Evolutionary conservation across 2,797 vertebrate genomes (phyloP), one percentile per base, ranked within the genome.

Genomic region (Loriculus beryllinus): DNA sequence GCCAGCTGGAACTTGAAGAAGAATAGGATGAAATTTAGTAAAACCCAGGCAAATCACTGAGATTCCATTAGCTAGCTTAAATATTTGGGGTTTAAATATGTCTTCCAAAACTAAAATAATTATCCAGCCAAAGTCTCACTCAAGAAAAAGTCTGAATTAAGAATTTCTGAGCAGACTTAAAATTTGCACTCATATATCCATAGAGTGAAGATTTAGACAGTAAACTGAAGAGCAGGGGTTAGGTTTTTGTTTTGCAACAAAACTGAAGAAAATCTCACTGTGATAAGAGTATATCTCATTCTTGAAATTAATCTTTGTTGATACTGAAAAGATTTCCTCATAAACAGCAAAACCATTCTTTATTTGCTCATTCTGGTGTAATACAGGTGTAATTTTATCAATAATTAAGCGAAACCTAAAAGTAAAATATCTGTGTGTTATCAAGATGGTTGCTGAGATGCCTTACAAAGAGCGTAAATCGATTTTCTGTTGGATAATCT

Each of bases 121-220:
- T 33, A 47, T 48, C 43, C 9, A 42, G 8, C 37, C 17, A 76
- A 81, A 91, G 85, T 43, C 10, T 64, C 14, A 23, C 37, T 69
- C 0, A 21, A 63, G 80, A 81, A 82, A 57, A 15, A 40, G 0
- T 54, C 31, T 56, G 12, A 79, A 45, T 3, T 5, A 0, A 42
- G 82, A 81, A 42, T 43, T 43, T 63, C 19, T 48, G 16, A 64
- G 3, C 4, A 70, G 12, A 37, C 3, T 40, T 52, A 51, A 74
- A 84, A 80, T 35, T n/a, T 65, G 25, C 9, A 42, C 5, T 4
- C 45, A 12, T 56, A 15, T n/a, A 47, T 45, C 22, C 1, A 3
- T 2, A 67, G 7, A 43, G 4, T 8, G 12, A 28, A 64, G 35
- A 69, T 43, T 49, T 71, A 90, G 25, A 26, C 10, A 62, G 5